Evolutionary conservation across 2,797 vertebrate genomes (phyloP), one percentile per base, ranked within the genome.

Genomic region (Capromys pilorides): DNA sequence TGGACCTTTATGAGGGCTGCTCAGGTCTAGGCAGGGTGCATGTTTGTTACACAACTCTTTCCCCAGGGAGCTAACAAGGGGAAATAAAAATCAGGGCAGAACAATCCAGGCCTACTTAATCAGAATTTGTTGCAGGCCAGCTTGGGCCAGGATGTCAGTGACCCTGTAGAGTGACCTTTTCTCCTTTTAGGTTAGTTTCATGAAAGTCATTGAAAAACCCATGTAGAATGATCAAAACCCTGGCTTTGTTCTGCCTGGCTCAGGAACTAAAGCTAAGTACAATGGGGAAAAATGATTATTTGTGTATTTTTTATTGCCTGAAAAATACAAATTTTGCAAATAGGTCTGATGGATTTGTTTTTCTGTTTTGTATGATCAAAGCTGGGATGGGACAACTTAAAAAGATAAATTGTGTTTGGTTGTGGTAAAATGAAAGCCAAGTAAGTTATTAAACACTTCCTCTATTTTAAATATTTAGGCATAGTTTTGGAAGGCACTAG

Each of bases 101-200:
- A 31, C 19, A 10, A 0, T 3, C 2, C 3, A 1, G 8, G 19
- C 24, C n/a, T 13, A 3, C 4, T 39, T 31, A 28, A 3, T 33
- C 2, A 0, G 0, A 16, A 5, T n/a, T 12, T 7, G 9, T 7
- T 39, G 24, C 73, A 16, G 6, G 6, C 24, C 28, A 22, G 4
- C 64, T 28, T 16, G 31, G 12, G 45, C 4, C 26, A 18, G 62
- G 8, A 1, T 1, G 6, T 13, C 2, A 4, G 2, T 36, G 12
- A 14, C 10, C 57, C 8, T 0, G 0, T 0, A 45, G 28, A 7
- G 11, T 3, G 36, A n/a, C 8, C 7, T 1, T 36, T 31, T 75
- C n/a, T 28, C 24, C 0, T 33, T 33, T 61, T 14, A 8, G 33
- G 11, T 24, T 59, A 39, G 67, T 75, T 86, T 61, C 62, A 51